Conservation (phyloP, 2,888 invertebrate genomes). For the Abrostola triplasia region DNA sequence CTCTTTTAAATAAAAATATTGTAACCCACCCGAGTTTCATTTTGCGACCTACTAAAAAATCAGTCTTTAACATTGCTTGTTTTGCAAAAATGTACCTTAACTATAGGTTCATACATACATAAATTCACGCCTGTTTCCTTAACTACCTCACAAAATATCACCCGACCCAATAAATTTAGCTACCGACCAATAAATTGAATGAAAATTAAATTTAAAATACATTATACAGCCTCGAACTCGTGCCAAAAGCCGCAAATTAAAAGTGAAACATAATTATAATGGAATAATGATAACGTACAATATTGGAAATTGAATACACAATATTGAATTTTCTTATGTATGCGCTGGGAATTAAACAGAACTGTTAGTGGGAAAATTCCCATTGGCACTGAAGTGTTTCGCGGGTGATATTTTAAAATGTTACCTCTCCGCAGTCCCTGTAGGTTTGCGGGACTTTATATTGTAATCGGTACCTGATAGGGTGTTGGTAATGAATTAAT, state of each 20-base stretch:
- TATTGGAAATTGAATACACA: neutral
- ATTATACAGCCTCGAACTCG: neutral
- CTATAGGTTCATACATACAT: too few relatives aligned
- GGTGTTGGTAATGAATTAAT: neutral
- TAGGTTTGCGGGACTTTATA: slow-evolving; percentile 22
- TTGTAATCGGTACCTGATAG: slow-evolving; percentile 2
- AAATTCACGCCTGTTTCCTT: too few relatives aligned
- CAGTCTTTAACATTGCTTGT: too few relatives aligned
- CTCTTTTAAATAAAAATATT: too few relatives aligned
- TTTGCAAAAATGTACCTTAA: too few relatives aligned
- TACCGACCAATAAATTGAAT: neutral
- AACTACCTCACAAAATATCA: neutral
- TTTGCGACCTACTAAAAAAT: too few relatives aligned
- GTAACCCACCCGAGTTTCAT: too few relatives aligned
- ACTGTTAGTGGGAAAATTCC: slow-evolving; percentile 32
- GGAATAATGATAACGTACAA: neutral
- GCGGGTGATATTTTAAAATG: slow-evolving; percentile 36
- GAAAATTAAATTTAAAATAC: slow-evolving; percentile 5
- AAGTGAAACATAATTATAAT: slow-evolving; percentile 8
- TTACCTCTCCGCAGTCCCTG: slow-evolving; percentile 6
- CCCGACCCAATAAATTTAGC: neutral
- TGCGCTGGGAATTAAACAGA: slow-evolving; percentile 8
- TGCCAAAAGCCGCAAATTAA: slow-evolving; percentile 17
- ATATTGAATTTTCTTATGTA: slow-evolving; percentile 19
- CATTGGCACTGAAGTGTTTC: slow-evolving; percentile 49